Percentiles rank a stretch among this genome's conserved stretches.
These are phyloP conservation scores for Falco peregrinus DNA, from an alignment of 2,797 vertebrate genomes.

Conservation along the genomic window DNA sequence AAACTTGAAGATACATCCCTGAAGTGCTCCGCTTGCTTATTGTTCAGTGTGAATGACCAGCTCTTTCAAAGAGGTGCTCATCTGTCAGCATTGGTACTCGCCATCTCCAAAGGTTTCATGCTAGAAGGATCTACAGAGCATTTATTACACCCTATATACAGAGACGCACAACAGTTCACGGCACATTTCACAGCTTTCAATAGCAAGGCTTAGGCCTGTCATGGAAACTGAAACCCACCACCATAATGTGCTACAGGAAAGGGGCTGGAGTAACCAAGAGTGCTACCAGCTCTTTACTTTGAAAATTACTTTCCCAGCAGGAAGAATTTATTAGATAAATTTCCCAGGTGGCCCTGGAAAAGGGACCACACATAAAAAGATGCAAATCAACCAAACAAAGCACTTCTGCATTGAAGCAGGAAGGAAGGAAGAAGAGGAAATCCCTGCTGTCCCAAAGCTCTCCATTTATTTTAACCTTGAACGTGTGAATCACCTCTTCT, in stretches of 20 bases:
- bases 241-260: background rate
- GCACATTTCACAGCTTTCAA: background rate
- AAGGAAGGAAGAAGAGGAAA: slow-evolving; percentile 1
- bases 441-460: background rate
- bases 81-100: background rate
- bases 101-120: background rate
- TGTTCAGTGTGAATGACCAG: background rate
- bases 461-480: background rate
- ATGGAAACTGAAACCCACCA: background rate
- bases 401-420: background rate
- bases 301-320: background rate
- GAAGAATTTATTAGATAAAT: background rate
- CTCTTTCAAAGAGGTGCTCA: background rate
- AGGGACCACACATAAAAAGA: background rate
- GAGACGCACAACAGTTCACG: background rate
- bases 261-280: background rate
- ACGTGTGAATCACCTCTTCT: background rate
- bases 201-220: background rate
- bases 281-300: background rate
- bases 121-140: background rate
- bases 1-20: background rate
- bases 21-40: background rate
- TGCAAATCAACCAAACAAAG: background rate
- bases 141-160: background rate
- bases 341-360: background rate